A percentile compares a stretch with the other conserved stretches of the same genome.
These are phyloP conservation scores for Psylliodes chrysocephalus DNA, from an alignment of 2,888 invertebrate genomes.

Conservation along the genomic window DNA sequence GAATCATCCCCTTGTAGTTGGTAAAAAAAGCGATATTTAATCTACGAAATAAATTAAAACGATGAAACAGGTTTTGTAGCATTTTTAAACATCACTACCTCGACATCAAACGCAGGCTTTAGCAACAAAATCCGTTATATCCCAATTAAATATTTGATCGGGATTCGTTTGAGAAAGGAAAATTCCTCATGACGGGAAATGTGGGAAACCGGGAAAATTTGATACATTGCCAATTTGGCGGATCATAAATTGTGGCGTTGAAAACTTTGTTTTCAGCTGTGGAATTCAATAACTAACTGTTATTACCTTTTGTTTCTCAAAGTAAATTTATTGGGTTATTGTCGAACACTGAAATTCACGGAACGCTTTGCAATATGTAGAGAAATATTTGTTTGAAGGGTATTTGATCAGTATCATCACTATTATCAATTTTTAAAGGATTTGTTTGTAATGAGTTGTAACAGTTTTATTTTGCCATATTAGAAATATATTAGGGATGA, in stretches of 20 bases:
- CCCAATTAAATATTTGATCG: slow-evolving; percentile 5
- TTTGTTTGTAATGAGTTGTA: too few relatives aligned
- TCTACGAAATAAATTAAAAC: too few relatives aligned
- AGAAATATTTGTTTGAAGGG: neutral
- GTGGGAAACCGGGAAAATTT: slow-evolving; percentile 21
- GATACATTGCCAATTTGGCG: slow-evolving; percentile 24
- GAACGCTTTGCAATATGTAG: neutral
- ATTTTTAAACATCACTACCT: too few relatives aligned
- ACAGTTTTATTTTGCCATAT: too few relatives aligned
- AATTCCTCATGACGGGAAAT: slow-evolving; percentile 11
- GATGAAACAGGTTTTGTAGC: too few relatives aligned
- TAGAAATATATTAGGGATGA: too few relatives aligned
- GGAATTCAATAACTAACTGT: slow-evolving; percentile 27
- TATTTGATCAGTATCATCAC: neutral
- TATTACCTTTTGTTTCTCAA: slow-evolving; percentile 22
- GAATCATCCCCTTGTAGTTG: too few relatives aligned
- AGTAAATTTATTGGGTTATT: slow-evolving; percentile 21
- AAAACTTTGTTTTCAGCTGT: slow-evolving; percentile 26
- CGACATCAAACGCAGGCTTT: too few relatives aligned
- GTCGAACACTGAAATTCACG: neutral
- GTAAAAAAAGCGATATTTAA: too few relatives aligned
- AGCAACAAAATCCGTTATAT: too few relatives aligned
- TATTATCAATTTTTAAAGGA: too few relatives aligned
- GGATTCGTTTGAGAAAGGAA: slow-evolving; percentile 11
- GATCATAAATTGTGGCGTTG: slow-evolving; percentile 21